Percentiles rank a stretch among this genome's conserved stretches.
Evolutionary conservation across 2,888 invertebrate genomes (phyloP).

Genomic region (Amblyjoppa fuscipennis): DNA sequence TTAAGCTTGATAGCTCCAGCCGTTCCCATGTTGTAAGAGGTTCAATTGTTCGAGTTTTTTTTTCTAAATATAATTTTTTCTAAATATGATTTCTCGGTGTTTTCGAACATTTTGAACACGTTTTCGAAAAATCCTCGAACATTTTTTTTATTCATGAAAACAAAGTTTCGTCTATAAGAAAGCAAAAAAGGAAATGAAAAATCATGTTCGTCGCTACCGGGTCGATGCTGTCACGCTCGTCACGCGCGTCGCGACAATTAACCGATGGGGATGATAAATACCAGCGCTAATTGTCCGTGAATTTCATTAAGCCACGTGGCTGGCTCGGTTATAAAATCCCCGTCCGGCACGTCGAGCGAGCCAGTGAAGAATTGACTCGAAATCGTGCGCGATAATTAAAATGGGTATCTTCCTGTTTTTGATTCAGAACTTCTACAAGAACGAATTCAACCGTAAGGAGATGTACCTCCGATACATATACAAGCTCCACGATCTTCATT

Average conservation of each 20-base stretch:
- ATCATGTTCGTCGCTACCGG: neutral
- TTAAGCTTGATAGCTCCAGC: too few relatives aligned
- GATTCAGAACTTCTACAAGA: conserved; percentile 96
- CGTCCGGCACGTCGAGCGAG: neutral
- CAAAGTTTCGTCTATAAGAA: neutral
- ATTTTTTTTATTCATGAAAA: neutral
- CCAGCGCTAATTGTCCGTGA: conserved; percentile 66
- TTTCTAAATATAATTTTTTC: too few relatives aligned
- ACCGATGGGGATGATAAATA: conserved; percentile 50
- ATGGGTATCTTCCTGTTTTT: conserved; percentile 74
- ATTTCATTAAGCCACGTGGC: conserved; percentile 47
- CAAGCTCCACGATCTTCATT: conserved; percentile 96
- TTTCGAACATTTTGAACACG: too few relatives aligned
- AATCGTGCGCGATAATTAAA: neutral
- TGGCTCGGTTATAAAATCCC: conserved; percentile 13
- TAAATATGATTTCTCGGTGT: too few relatives aligned
- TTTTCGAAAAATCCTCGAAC: too few relatives aligned
- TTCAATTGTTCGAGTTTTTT: too few relatives aligned
- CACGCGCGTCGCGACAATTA: conserved; percentile 25
- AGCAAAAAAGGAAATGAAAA: neutral
- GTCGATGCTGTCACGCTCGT: neutral
- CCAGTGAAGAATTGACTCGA: neutral
- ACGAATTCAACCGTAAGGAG: conserved; percentile 97
- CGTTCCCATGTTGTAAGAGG: too few relatives aligned
- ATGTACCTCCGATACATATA: conserved; percentile 98